These are phyloP conservation scores for Eupithecia centaureata DNA, from an alignment of 2,888 invertebrate species.

Conservation along the genomic window DNA sequence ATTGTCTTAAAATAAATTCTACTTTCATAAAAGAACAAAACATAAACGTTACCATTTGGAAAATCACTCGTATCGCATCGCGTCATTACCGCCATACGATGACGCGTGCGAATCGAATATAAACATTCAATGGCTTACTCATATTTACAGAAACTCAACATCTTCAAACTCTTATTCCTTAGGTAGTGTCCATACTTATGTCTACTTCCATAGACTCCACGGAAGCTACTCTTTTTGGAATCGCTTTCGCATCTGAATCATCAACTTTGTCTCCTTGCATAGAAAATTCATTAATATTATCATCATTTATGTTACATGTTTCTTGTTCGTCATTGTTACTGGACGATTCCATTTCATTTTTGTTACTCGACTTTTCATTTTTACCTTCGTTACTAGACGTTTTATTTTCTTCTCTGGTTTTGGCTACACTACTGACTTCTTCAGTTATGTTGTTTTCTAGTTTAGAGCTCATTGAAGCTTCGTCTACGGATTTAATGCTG, in stretches of 20 bases:
- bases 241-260: background rate
- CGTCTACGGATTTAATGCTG: background rate
- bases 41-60: background rate
- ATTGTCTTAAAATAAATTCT: background rate
- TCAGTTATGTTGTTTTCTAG: background rate
- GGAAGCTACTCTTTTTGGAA: background rate
- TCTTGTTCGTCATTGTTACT: background rate
- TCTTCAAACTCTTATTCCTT: background rate
- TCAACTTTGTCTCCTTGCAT: background rate
- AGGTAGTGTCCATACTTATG: conserved; percentile 17
- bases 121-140: background rate
- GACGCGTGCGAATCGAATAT: background rate
- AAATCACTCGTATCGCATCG: background rate
- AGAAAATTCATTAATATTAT: background rate
- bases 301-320: background rate
- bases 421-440: background rate
- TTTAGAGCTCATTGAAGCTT: background rate
- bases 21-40: background rate
- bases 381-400: background rate
- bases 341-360: background rate
- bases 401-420: conserved; percentile 7
- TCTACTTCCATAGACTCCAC: conserved; percentile 35
- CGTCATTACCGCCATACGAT: background rate
- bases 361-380: background rate
- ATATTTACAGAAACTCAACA: conserved; percentile 3